phyloP scores from a whole-genome alignment of 1,140 invertebrate genomes.

The Leptinotarsa undecemlineata region DNA sequence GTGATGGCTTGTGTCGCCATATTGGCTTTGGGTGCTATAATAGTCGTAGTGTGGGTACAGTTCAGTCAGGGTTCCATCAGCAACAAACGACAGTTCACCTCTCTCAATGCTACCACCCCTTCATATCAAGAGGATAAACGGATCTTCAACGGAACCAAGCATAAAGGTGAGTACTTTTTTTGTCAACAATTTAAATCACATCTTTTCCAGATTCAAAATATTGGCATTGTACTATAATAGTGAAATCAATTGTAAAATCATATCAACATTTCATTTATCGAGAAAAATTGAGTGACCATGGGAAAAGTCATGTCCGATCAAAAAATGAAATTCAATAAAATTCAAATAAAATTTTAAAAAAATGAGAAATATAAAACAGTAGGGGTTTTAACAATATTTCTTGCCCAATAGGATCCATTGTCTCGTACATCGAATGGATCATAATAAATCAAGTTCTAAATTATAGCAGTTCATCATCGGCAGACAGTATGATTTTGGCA shows the following conservation, averaged over 20 bases:
- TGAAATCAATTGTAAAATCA: no score
- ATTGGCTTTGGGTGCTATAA: conserved; percentile 39
- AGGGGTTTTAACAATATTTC: no score
- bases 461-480: not conserved
- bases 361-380: no score
- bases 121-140: not conserved
- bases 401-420: not conserved
- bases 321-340: not conserved
- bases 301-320: no score
- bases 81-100: conserved; percentile 13
- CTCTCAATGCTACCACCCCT: conserved; percentile 10
- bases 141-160: not conserved
- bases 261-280: no score
- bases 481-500: conserved; percentile 3
- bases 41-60: conserved; percentile 45
- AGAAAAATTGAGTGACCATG: no score
- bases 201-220: no score
- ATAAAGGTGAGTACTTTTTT: conserved; percentile 19
- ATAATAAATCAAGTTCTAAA: not conserved
- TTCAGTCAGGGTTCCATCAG: conserved; percentile 44
- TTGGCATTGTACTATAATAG: no score
- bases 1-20: conserved; percentile 39
- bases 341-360: not conserved
- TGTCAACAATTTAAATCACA: no score
- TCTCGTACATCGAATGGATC: not conserved